phyloP scores from a whole-genome alignment of 2,113 vertebrate genomes.

The Ameiurus melas region DNA sequence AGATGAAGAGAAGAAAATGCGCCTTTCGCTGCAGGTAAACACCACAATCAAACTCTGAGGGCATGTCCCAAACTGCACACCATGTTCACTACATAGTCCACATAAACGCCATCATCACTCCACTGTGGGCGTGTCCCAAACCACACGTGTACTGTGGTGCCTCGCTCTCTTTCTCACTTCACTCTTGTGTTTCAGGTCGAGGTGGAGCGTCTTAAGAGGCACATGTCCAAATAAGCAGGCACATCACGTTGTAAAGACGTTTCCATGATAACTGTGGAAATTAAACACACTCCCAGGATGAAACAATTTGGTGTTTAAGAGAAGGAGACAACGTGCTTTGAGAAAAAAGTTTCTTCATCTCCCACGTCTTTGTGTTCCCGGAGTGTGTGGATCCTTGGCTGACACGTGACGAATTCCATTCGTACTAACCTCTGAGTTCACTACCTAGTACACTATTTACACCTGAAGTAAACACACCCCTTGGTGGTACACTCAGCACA shows the following conservation, averaged over 20 bases:
- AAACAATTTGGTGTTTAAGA: background rate
- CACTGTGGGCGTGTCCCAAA: background rate
- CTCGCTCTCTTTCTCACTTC: constrained; percentile 8
- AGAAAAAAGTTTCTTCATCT: background rate
- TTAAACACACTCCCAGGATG: background rate
- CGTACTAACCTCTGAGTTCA: background rate
- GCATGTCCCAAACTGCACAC: background rate
- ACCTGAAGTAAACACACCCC: background rate
- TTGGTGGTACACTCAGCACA: background rate
- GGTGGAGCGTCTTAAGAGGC: constrained; percentile 93
- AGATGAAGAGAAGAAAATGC: constrained; percentile 96
- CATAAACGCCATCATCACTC: background rate
- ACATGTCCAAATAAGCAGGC: constrained; percentile 83
- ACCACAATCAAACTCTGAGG: background rate
- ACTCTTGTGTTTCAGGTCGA: constrained; percentile 78
- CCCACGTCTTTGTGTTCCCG: background rate
- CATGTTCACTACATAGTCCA: background rate
- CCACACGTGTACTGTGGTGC: background rate
- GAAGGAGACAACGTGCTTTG: background rate
- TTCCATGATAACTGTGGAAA: background rate
- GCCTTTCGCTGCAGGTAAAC: constrained; percentile 88
- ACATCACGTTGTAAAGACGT: background rate
- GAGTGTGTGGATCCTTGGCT: background rate
- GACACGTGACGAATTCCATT: background rate
- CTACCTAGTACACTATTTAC: background rate